Evolutionary conservation across 1,140 invertebrate species (phyloP).

Genomic region (Conus ventricosus): DNA sequence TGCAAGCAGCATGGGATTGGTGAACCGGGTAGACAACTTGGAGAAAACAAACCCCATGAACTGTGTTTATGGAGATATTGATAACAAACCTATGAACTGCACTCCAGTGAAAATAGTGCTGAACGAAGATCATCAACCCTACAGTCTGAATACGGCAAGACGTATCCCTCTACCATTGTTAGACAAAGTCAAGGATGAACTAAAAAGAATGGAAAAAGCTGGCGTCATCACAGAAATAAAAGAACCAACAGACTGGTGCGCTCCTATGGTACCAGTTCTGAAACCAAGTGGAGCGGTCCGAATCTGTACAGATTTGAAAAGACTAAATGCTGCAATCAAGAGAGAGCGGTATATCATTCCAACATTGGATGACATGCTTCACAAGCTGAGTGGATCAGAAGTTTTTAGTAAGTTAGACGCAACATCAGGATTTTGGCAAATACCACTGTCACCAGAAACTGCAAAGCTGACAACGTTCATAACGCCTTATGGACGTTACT

Average conservation of each 20-base stretch:
- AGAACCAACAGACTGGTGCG: slow-evolving; percentile 45
- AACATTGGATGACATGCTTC: not conserved
- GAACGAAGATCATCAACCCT: slow-evolving; percentile 17
- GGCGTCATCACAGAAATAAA: slow-evolving; percentile 35
- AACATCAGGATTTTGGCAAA: slow-evolving; percentile 87
- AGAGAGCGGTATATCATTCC: not conserved
- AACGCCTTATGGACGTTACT: slow-evolving; percentile 62
- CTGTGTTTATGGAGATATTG: not conserved
- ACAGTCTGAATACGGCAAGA: slow-evolving; percentile 31
- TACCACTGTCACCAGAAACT: slow-evolving; percentile 90
- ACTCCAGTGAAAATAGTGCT: not conserved
- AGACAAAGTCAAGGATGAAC: slow-evolving; percentile 37
- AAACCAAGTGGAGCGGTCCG: slow-evolving; percentile 31
- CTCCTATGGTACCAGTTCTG: slow-evolving; percentile 38
- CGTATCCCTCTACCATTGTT: slow-evolving; percentile 33
- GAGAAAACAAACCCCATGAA: not conserved
- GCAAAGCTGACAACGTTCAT: slow-evolving; percentile 85
- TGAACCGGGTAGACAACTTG: not conserved
- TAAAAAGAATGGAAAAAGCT: slow-evolving; percentile 36
- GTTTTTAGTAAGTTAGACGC: slow-evolving; percentile 32
- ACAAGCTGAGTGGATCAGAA: not conserved
- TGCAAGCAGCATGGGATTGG: not conserved
- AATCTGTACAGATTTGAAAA: slow-evolving; percentile 29
- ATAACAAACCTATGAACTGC: not conserved
- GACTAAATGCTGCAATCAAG: not conserved